phyloP scores from a whole-genome alignment of 2,888 invertebrate genomes.

The Patella pellucida region DNA sequence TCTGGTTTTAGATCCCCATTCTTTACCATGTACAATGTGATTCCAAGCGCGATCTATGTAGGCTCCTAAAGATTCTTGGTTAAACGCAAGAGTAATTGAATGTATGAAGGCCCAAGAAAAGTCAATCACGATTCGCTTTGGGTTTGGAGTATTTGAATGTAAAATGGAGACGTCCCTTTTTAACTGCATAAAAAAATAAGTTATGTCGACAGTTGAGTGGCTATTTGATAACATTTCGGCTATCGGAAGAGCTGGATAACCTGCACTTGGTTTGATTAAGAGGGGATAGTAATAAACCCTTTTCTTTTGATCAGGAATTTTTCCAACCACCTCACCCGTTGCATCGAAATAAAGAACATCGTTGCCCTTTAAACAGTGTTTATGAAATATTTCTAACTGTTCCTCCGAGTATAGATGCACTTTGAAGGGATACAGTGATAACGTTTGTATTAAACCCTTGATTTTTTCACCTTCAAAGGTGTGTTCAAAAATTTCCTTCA shows the following conservation, averaged over 20 bases:
- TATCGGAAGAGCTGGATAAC: neutral
- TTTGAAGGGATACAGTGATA: neutral
- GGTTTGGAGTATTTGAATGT: neutral
- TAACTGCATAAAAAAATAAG: neutral
- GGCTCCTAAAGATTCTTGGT: neutral
- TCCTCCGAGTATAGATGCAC: neutral
- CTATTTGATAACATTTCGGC: neutral
- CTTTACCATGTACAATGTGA: neutral
- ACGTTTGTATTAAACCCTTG: neutral
- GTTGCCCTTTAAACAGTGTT: too few species aligned
- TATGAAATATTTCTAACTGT: too few species aligned
- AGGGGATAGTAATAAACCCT: too few species aligned
- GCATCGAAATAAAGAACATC: too few species aligned
- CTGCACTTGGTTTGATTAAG: neutral
- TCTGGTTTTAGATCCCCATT: neutral
- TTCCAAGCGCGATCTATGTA: neutral
- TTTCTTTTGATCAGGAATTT: too few species aligned
- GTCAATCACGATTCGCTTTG: neutral
- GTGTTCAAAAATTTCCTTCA: neutral
- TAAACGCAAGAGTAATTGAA: neutral
- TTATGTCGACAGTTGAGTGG: neutral
- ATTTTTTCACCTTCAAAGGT: neutral
- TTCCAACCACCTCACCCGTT: too few species aligned
- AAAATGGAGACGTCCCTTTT: neutral
- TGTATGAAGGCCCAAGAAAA: too few species aligned